Base-by-base conservation (phyloP, 2,888 invertebrate genomes). In the Hofmannophila pseudospretella region DNA sequence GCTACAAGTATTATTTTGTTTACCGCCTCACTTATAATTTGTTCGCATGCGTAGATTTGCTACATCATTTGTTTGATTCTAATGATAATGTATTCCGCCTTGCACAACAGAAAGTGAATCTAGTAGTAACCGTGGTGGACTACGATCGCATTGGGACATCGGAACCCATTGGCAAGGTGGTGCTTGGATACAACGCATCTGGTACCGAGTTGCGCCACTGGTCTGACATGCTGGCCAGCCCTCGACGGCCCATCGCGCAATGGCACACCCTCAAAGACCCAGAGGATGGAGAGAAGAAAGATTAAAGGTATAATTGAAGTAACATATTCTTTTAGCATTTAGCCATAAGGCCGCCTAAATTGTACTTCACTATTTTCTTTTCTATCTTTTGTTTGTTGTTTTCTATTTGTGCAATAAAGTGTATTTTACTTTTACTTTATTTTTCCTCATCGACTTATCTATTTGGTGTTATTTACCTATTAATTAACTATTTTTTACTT, bases 131-230 rank as follows among this genome's bases (percentile, higher is more conserved):
- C 47, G 99, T 99, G 75, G 99, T 99, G 85, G 99, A 99, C 88
- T 99, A 99, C 88, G 99, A 99, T 89, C 96, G 99, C 81, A 98
- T 99, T 87, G 99, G 99, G 51, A 99, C 99, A 40, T 99, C 99
- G 66, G 99, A 99, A 87, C 99, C 99, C 34, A 99, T 99, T 75
- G 99, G 99, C 53, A 96, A 97, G 88, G 96, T 97, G 54, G 92
- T 98, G 51, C 91, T 99, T 61, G 99, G 99, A 37, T 98, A 97
- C 89, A 97, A 96, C 88, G 97, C 97, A 62, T 95, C 95, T 47
- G 99, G 99, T 53, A 98, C 99, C 22, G 99, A 99, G 85, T 89
- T 99, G 49, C 95, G 99, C 62, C 99, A 99, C 88, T 99, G 99
- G 99, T 98, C 98, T 51, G 99, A 99, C 86, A 99, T 99, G 99